Percentiles rank a stretch among this genome's conserved stretches.
Evolutionary conservation across 2,888 invertebrate species (phyloP).

Genomic region (Oxystoma pomonae): DNA sequence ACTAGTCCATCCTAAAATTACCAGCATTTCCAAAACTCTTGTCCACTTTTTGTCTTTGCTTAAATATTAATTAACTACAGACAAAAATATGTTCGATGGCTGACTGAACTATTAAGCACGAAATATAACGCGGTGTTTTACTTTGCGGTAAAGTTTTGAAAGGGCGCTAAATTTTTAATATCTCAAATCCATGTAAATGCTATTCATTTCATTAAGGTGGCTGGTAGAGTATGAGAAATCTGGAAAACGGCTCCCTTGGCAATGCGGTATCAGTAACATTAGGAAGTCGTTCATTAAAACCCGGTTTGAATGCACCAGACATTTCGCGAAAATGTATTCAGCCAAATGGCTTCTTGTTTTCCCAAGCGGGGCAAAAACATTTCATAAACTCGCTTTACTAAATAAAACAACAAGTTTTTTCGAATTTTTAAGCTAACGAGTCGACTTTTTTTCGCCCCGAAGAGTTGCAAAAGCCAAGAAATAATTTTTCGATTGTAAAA

Average conservation of each 20-base stretch:
- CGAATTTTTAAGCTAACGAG: not conserved
- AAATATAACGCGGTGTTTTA: no score
- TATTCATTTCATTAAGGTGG: not conserved
- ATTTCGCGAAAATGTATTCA: not conserved
- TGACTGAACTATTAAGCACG: no score
- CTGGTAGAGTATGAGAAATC: not conserved
- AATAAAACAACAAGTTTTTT: not conserved
- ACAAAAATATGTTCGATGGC: no score
- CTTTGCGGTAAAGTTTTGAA: no score
- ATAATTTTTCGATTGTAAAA: no score
- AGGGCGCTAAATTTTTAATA: not conserved
- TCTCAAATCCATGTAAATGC: not conserved
- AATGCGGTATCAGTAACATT: not conserved
- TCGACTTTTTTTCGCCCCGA: no score
- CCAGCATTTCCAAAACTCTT: no score
- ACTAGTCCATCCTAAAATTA: no score
- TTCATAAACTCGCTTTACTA: not conserved
- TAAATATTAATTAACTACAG: no score
- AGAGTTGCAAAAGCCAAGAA: no score
- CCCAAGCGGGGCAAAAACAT: not conserved
- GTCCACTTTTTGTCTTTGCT: no score
- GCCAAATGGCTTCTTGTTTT: not conserved
- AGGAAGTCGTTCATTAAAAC: not conserved
- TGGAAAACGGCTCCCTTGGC: not conserved
- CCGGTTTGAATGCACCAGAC: not conserved